Conservation (phyloP, 2,797 vertebrate species). For the Buceros bicornis region DNA sequence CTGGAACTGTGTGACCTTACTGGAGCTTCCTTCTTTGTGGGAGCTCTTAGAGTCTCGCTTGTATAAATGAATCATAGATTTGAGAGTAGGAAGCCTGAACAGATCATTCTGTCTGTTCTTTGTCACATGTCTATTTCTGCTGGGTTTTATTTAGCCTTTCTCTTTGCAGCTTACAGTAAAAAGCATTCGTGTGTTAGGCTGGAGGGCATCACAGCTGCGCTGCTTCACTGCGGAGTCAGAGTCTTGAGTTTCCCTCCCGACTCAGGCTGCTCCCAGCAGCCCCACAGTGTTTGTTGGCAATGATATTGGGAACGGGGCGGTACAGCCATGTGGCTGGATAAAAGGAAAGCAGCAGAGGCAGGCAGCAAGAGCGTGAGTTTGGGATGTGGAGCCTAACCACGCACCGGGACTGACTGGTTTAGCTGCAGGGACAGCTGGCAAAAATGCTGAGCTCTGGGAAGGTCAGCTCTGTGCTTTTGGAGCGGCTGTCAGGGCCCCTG, state of each 20-base stretch:
- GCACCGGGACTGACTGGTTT: neutral
- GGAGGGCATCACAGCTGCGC: neutral
- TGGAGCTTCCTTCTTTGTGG: neutral
- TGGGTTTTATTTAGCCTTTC: slow-evolving; percentile 5
- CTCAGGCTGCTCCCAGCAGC: neutral
- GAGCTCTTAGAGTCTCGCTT: neutral
- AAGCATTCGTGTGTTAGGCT: neutral
- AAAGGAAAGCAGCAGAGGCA: neutral
- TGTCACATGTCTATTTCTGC: neutral
- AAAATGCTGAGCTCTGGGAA: neutral
- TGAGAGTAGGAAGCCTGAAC: neutral
- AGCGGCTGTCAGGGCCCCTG: neutral
- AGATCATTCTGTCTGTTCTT: neutral
- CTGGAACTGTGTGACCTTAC: neutral
- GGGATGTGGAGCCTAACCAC: neutral
- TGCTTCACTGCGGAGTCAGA: neutral
- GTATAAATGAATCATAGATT: neutral
- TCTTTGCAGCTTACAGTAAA: neutral
- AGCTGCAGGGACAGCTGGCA: neutral
- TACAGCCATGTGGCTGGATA: neutral
- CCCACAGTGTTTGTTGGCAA: rapidly evolving
- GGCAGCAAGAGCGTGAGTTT: neutral
- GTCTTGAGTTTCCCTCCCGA: neutral
- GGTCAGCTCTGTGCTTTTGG: neutral
- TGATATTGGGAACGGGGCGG: neutral